These are phyloP conservation scores for Drosophila micromelanica DNA, from an alignment of 1,140 invertebrate genomes.

Conservation along the genomic window DNA sequence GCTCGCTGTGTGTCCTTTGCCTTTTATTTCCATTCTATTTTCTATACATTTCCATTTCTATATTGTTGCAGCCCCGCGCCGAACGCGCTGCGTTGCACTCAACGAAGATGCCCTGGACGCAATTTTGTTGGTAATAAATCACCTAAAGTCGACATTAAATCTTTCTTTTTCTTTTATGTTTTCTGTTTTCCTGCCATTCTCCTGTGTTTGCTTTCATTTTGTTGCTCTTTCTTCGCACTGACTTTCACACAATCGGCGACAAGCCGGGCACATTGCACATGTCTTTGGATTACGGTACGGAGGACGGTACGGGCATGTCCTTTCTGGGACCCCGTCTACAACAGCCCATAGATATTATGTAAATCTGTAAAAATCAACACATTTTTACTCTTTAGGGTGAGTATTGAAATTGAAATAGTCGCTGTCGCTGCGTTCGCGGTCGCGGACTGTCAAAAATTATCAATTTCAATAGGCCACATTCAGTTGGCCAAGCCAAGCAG, in stretches of 20 bases:
- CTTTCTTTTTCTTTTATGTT: slow-evolving; percentile 61
- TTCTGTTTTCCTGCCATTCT: slow-evolving; percentile 44
- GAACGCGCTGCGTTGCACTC: slow-evolving; percentile 61
- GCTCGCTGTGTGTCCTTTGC: slow-evolving; percentile 52
- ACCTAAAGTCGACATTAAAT: slow-evolving; percentile 84
- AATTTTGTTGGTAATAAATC: slow-evolving; percentile 84
- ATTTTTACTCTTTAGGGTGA: slow-evolving; percentile 40
- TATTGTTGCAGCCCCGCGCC: slow-evolving; percentile 36
- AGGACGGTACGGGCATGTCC: slow-evolving; percentile 11
- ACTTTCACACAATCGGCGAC: slow-evolving; percentile 69
- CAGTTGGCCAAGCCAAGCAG: slow-evolving; percentile 59
- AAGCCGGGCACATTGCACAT: slow-evolving; percentile 64
- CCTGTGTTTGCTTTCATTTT: slow-evolving; percentile 53
- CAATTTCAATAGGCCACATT: slow-evolving; percentile 63
- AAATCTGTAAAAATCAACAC: slow-evolving; percentile 54
- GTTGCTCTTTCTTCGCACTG: slow-evolving; percentile 48
- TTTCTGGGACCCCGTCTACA: slow-evolving; percentile 1
- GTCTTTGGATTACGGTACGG: slow-evolving; percentile 66
- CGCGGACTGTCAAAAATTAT: slow-evolving; percentile 49
- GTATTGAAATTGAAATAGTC: slow-evolving; percentile 39
- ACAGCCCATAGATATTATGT: slow-evolving; percentile 31
- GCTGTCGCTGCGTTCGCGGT: slow-evolving; percentile 15
- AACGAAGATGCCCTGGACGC: slow-evolving; percentile 75
- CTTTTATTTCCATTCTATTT: slow-evolving; percentile 78
- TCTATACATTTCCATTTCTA: slow-evolving; percentile 63